Base-by-base conservation (phyloP, 2,888 invertebrate genomes). In the Tortricodes alternella region DNA sequence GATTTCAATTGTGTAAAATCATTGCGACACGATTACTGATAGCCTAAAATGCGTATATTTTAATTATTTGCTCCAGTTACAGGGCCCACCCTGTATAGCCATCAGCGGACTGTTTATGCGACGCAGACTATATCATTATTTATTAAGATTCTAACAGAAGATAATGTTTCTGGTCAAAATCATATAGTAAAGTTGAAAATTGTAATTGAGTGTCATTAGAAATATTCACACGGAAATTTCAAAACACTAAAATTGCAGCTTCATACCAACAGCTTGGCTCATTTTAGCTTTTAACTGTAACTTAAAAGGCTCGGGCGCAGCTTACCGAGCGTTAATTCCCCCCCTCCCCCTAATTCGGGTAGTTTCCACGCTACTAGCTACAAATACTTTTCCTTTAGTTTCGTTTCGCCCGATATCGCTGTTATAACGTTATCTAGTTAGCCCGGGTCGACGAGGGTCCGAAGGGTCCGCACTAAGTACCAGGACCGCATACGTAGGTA, bases 371-470 rank as follows among this genome's bases (percentile, higher is more conserved):
- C 78, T 80, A 69, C 78, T 79, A 75, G 78, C 80, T 80, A 80
- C 80, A 78, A 85, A 86, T 87, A 87, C 85, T 85, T 88, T 88
- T 86, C 82, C 87, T 79, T 83, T 85, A 87, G 85, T 88, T 87
- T 85, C 80, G 85, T 83, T 84, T 78, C 73, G 73, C 78, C 79
- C 83, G 85, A 84, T 87, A 85, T 83, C 85, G 86, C 78, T 79
- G 85, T 89, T n/a, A n/a, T n/a, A n/a, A n/a, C n/a, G n/a, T n/a
- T 90, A 89, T 89, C 89, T 88, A 85, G 89, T 89, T 89, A 89
- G 88, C 76, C 76, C 72, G 84, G 85, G 84, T 81, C 85, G 87
- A 89, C 89, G 83, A 88, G 88, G 89, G 89, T 89, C 80, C 83
- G 82, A 83, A 83, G 84, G 85, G 83, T 79, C 79, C 73, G 78